These are phyloP conservation scores for Calliopum simillimum DNA, from an alignment of 2,888 invertebrate genomes.

Conservation along the genomic window DNA sequence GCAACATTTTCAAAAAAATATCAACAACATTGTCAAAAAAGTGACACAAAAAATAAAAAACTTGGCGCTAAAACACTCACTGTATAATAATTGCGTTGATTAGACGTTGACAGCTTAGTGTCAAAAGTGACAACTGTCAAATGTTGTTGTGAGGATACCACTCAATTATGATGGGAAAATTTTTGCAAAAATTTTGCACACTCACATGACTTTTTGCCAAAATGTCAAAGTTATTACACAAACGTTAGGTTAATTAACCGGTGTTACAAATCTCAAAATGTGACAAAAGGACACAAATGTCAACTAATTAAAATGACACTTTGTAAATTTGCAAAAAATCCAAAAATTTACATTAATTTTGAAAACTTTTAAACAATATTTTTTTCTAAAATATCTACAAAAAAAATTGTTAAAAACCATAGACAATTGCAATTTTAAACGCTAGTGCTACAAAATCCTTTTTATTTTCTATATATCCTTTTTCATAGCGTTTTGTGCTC, in stretches of 20 bases:
- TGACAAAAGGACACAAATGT: not conserved
- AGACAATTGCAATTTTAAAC: not conserved
- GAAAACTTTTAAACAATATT: not conserved
- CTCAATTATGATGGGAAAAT: not conserved
- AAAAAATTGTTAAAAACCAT: constrained; percentile 1
- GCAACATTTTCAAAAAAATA: not conserved
- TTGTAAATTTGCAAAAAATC: not conserved
- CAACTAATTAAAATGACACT: constrained; percentile 11
- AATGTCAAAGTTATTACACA: not conserved
- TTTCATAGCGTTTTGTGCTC: not conserved
- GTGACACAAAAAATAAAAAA: no score
- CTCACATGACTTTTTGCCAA: not conserved
- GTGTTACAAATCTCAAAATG: no score
- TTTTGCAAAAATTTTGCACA: not conserved
- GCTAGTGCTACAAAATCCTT: not conserved
- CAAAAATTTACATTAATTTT: not conserved
- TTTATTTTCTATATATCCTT: not conserved
- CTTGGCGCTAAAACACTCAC: not conserved
- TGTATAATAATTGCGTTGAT: constrained; percentile 25
- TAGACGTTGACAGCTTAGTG: constrained; percentile 25
- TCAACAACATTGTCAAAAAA: not conserved
- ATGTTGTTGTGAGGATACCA: not conserved
- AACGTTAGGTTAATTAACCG: no score
- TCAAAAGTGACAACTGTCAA: constrained; percentile 28
- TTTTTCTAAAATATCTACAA: not conserved